phyloP scores from a whole-genome alignment of 1,140 invertebrate species.

The Gonatopus flavifemur region DNA sequence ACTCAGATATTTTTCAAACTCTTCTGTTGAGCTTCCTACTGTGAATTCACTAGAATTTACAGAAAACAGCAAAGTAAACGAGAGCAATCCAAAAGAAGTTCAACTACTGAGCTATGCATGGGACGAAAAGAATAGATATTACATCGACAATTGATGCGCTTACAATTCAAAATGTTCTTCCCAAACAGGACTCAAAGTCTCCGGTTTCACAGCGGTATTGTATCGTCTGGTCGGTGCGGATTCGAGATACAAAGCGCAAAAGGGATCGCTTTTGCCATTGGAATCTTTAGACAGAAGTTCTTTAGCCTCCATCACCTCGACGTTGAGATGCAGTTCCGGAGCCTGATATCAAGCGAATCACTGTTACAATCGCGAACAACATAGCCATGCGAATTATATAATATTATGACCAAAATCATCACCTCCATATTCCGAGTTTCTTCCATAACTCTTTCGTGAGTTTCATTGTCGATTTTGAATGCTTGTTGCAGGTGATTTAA shows the following conservation, averaged over 20 bases:
- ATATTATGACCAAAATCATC: slow-evolving; percentile 5
- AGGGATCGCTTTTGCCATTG: slow-evolving; percentile 95
- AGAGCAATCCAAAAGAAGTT: too few species aligned
- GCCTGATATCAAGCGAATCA: slow-evolving; percentile 60
- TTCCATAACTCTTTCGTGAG: slow-evolving; percentile 69
- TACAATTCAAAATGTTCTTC: slow-evolving; percentile 97
- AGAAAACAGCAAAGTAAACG: too few species aligned
- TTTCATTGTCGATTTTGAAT: slow-evolving; percentile 79
- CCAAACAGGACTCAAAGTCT: slow-evolving; percentile 89
- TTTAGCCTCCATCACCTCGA: slow-evolving; percentile 90
- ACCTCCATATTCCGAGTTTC: slow-evolving; percentile 73
- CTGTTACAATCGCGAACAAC: background rate
- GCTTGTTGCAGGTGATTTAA: slow-evolving; percentile 85
- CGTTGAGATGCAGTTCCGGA: slow-evolving; percentile 88
- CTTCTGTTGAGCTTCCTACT: too few species aligned
- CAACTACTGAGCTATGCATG: too few species aligned
- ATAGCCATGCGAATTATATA: background rate
- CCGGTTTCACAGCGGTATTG: slow-evolving; percentile 87
- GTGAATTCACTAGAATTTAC: too few species aligned
- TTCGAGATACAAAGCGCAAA: slow-evolving; percentile 81
- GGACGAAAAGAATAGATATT: too few species aligned
- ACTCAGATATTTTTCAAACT: too few species aligned
- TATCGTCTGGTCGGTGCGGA: slow-evolving; percentile 75
- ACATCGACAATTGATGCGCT: too few species aligned
- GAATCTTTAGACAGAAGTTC: slow-evolving; percentile 93